Conservation (phyloP, 2,113 vertebrate genomes). For the Datnioides undecimradiatus region DNA sequence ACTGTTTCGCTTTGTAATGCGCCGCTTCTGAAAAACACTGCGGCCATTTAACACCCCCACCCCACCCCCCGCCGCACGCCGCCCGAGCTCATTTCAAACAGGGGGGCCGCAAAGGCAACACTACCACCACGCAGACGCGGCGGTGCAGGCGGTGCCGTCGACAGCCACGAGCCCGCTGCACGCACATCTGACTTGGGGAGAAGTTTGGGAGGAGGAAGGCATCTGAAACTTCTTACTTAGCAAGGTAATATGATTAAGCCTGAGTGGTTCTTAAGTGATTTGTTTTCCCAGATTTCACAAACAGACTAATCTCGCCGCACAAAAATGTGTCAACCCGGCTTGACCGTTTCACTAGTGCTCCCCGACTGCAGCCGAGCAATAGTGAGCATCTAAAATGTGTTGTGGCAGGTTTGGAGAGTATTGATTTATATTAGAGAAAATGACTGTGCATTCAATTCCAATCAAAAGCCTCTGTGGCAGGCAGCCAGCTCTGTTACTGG, state of each 20-base stretch:
- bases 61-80: no score
- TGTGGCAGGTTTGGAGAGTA: constrained; percentile 76
- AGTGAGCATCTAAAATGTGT: constrained; percentile 71
- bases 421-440: constrained; percentile 83
- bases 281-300: constrained; percentile 68
- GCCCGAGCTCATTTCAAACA: constrained; percentile 24
- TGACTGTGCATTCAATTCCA: constrained; percentile 81
- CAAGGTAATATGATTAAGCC: constrained; percentile 72
- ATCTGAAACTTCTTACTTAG: constrained; percentile 71
- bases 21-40: constrained; percentile 8
- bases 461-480: constrained; percentile 81
- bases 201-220: constrained; percentile 33
- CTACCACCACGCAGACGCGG: no score
- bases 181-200: not conserved
- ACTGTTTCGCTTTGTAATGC: constrained; percentile 64
- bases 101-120: not conserved
- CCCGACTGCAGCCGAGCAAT: constrained; percentile 49
- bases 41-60: constrained; percentile 48
- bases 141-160: not conserved
- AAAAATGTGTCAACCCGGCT: constrained; percentile 53
- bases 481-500: constrained; percentile 76
- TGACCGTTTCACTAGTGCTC: constrained; percentile 60
- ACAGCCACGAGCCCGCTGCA: not conserved
- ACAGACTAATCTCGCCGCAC: constrained; percentile 56
- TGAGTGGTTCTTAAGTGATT: constrained; percentile 76